Evolutionary conservation across 2,113 vertebrate species (phyloP).

Genomic region (Astur gentilis): DNA sequence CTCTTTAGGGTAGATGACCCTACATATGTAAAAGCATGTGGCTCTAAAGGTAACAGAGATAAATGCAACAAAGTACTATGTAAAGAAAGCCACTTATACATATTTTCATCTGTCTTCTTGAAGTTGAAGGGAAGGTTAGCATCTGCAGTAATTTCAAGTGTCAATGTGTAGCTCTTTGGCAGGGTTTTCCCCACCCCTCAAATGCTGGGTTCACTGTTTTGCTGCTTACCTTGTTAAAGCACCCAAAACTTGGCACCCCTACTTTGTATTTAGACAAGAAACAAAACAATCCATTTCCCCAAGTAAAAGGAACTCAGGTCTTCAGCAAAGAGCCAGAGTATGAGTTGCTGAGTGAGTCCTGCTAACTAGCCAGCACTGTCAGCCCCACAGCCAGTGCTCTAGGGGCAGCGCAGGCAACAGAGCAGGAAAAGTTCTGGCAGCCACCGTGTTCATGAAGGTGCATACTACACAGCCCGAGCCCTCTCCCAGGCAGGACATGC

Average conservation of each 20-base stretch:
- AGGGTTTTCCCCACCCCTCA: not conserved
- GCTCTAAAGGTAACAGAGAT: not conserved
- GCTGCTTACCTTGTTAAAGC: not conserved
- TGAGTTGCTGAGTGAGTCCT: not conserved
- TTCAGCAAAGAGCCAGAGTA: not conserved
- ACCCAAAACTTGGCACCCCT: not conserved
- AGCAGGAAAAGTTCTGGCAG: not conserved
- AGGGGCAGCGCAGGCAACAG: fast-evolving
- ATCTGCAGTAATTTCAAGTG: not conserved
- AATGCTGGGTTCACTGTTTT: not conserved
- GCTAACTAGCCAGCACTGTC: not conserved
- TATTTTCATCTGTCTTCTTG: not conserved
- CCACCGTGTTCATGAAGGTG: not conserved
- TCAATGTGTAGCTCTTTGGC: not conserved
- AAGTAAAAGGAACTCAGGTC: not conserved
- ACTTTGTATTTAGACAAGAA: not conserved
- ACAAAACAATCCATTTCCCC: not conserved
- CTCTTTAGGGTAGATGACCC: not conserved
- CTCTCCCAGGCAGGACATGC: not conserved
- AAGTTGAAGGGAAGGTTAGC: not conserved
- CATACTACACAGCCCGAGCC: not conserved
- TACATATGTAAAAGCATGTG: not conserved
- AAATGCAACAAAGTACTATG: not conserved
- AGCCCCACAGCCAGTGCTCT: not conserved
- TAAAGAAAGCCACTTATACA: not conserved